Percentiles rank a stretch among this genome's conserved stretches.
These are phyloP conservation scores for Subacronicta megacephala DNA, from an alignment of 2,888 invertebrate species.

Conservation along the genomic window DNA sequence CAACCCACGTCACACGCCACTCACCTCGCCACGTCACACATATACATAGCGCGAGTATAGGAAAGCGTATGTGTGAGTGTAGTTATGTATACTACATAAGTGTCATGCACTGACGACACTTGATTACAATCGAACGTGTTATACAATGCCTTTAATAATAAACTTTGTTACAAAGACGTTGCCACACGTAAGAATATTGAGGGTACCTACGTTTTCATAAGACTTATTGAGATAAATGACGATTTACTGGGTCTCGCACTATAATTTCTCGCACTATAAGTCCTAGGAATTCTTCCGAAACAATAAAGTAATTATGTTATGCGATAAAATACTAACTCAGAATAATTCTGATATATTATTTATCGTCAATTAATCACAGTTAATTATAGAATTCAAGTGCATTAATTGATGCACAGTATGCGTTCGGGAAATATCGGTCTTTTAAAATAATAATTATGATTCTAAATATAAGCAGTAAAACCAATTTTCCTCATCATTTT, in stretches of 20 bases:
- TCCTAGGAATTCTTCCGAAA: conserved; percentile 43
- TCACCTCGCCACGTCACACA: conserved; percentile 70
- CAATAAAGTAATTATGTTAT: conserved; percentile 30
- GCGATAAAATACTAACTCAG: conserved; percentile 9
- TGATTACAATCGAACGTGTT: conserved; percentile 79
- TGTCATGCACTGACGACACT: conserved; percentile 77
- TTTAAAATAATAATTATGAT: conserved; percentile 1
- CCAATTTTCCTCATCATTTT: not conserved
- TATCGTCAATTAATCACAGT: conserved; percentile 9
- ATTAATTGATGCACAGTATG: conserved; percentile 28
- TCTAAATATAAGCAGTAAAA: conserved; percentile 1
- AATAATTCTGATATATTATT: too few relatives aligned
- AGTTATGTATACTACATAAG: conserved; percentile 63
- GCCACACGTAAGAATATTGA: conserved; percentile 54
- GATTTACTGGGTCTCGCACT: conserved; percentile 33
- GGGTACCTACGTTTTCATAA: conserved; percentile 57
- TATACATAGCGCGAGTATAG: conserved; percentile 51
- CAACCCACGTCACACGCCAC: conserved; percentile 83
- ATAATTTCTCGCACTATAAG: conserved; percentile 34
- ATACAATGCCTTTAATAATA: conserved; percentile 76
- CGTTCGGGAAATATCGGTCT: conserved; percentile 17
- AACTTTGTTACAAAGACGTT: conserved; percentile 61
- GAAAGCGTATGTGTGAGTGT: conserved; percentile 44
- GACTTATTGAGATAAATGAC: conserved; percentile 53
- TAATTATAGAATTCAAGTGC: conserved; percentile 9